Evolutionary conservation across 2,888 invertebrate genomes (phyloP).

Genomic region (Nomada ferruginata): DNA sequence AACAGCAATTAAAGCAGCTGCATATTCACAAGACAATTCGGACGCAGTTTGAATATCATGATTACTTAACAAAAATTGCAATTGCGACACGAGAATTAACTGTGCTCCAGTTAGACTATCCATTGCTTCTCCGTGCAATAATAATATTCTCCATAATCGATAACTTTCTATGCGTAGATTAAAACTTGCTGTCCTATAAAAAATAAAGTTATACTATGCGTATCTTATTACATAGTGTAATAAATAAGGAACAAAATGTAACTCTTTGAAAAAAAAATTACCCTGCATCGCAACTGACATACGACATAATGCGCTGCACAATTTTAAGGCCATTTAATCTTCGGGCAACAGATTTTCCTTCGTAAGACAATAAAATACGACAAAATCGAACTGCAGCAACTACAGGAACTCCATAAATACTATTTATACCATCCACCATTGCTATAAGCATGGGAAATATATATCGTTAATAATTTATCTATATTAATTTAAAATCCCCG

Average conservation of each 20-base stretch:
- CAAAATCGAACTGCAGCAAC: constrained; percentile 90
- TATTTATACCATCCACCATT: constrained; percentile 82
- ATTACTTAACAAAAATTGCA: constrained; percentile 77
- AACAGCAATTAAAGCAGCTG: constrained; percentile 77
- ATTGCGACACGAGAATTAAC: constrained; percentile 75
- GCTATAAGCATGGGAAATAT: constrained; percentile 41
- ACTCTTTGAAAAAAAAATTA: constrained; percentile 42
- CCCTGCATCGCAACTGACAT: constrained; percentile 85
- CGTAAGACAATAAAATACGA: constrained; percentile 87
- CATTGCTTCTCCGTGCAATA: constrained; percentile 71
- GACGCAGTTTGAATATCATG: constrained; percentile 76
- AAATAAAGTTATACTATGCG: constrained; percentile 15
- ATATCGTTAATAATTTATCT: constrained; percentile 13
- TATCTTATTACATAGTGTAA: background rate
- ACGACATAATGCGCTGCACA: constrained; percentile 85
- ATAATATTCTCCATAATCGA: constrained; percentile 79
- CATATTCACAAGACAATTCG: constrained; percentile 80
- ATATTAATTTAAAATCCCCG: too few relatives aligned
- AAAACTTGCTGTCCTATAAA: constrained; percentile 65
- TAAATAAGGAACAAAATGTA: background rate
- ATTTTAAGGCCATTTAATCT: constrained; percentile 83
- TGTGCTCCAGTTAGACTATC: constrained; percentile 77
- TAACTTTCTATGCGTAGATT: constrained; percentile 79
- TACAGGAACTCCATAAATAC: constrained; percentile 89
- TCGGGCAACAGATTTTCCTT: constrained; percentile 75